Percentiles rank a stretch among this genome's conserved stretches.
Conservation (phyloP, 2,888 invertebrate genomes). For the Cephalotes varians region DNA sequence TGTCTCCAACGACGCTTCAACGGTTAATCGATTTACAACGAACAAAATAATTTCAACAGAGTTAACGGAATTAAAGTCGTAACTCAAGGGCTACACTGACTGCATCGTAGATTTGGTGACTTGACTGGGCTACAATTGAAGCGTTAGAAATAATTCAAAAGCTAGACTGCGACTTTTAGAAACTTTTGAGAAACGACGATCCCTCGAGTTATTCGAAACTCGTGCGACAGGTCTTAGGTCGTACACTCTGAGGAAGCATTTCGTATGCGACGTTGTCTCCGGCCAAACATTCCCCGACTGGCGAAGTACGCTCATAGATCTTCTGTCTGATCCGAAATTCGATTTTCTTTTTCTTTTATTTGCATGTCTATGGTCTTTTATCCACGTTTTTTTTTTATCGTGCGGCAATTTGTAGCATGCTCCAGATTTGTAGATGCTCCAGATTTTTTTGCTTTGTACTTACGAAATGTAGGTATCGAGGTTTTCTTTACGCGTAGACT, state of each 20-base stretch:
- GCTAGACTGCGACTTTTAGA: neutral
- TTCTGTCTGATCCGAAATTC: constrained; percentile 45
- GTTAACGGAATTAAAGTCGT: neutral
- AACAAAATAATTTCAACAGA: constrained; percentile 24
- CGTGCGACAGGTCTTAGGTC: constrained; percentile 59
- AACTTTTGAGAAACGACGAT: constrained; percentile 5
- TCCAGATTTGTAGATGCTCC: neutral
- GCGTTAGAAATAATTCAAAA: constrained; percentile 3
- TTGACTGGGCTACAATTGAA: neutral
- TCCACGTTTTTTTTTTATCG: neutral
- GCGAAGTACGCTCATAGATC: constrained; percentile 49
- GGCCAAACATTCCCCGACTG: constrained; percentile 47
- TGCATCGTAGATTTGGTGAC: neutral
- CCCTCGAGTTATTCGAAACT: constrained; percentile 56
- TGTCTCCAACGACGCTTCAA: constrained; percentile 53
- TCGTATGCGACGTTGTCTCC: constrained; percentile 54
- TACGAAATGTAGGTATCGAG: neutral
- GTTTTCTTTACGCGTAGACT: neutral
- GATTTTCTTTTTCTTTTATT: constrained; percentile 1
- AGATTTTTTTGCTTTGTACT: neutral
- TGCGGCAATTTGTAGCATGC: neutral
- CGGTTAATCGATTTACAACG: constrained; percentile 64
- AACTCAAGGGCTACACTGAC: neutral
- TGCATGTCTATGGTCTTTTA: neutral
- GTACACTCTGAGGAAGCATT: constrained; percentile 40